Percentiles rank a stretch among this genome's conserved stretches.
These are phyloP conservation scores for Baronia brevicornis DNA, from an alignment of 2,888 invertebrate species.

Conservation along the genomic window DNA sequence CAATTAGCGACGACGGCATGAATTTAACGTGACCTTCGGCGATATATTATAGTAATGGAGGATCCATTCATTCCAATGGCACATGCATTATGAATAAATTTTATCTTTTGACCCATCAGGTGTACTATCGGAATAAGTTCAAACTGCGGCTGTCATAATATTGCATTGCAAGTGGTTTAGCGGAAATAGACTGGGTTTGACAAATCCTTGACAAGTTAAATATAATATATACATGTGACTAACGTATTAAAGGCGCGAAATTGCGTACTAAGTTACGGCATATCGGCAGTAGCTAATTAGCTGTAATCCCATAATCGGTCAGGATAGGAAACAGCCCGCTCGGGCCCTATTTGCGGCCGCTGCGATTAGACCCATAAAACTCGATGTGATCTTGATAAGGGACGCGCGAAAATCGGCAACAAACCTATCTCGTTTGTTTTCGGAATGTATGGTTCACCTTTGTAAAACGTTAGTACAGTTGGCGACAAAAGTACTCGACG, in stretches of 20 bases:
- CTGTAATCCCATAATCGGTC: conserved; percentile 70
- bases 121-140: no score
- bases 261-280: conserved; percentile 42
- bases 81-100: no score
- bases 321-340: conserved; percentile 68
- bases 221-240: conserved; percentile 1
- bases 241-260: conserved; percentile 24
- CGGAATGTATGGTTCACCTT: conserved; percentile 14
- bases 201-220: conserved; percentile 1
- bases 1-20: no score
- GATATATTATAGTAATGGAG: no score
- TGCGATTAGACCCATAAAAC: conserved; percentile 71
- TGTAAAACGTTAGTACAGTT: no score
- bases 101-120: no score
- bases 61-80: no score
- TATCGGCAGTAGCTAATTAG: conserved; percentile 73
- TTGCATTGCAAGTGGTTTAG: no score
- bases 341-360: conserved; percentile 65
- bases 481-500: no score
- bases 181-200: no score
- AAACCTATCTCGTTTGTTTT: conserved; percentile 23
- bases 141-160: no score
- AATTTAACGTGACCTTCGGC: no score
- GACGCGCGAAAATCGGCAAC: conserved; percentile 59
- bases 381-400: conserved; percentile 69